Conservation (phyloP, 2,113 vertebrate genomes). For the Anolis carolinensis region DNA sequence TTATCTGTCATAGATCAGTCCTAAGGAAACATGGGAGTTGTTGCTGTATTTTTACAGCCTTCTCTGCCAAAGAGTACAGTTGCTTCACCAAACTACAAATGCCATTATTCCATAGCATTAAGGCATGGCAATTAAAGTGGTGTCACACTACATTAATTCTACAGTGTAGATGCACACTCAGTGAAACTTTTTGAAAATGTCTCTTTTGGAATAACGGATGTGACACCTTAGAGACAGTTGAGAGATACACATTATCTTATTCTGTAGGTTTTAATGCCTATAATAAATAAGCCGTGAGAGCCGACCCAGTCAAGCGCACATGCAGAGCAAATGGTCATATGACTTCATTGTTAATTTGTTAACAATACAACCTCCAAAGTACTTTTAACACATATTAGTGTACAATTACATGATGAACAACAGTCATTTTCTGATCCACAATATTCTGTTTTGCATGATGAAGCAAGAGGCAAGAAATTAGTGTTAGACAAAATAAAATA, state of each 20-base stretch:
- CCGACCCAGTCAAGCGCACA: background rate
- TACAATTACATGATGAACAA: constrained; percentile 25
- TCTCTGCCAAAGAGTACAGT: too few relatives aligned
- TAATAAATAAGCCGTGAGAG: background rate
- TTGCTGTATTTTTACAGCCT: too few relatives aligned
- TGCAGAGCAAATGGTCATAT: constrained; percentile 9
- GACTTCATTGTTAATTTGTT: constrained; percentile 22
- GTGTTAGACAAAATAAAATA: constrained; percentile 55
- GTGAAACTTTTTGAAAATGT: constrained; percentile 4
- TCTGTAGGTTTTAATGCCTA: background rate
- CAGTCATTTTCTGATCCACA: background rate
- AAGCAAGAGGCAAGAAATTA: constrained; percentile 17
- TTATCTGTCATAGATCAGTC: too few relatives aligned
- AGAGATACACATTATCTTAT: constrained; percentile 20
- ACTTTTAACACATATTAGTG: constrained; percentile 41
- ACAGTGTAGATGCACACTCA: too few relatives aligned
- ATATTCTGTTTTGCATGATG: constrained; percentile 24
- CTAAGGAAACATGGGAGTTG: too few relatives aligned
- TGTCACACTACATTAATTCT: too few relatives aligned
- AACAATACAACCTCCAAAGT: constrained; percentile 18
- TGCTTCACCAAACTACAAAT: too few relatives aligned
- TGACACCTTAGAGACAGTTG: constrained; percentile 38
- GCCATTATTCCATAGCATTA: too few relatives aligned
- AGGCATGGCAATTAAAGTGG: too few relatives aligned
- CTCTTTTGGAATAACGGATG: constrained; percentile 28